Conservation (phyloP, 2,113 vertebrate species). For the Malurus cyaneus region DNA sequence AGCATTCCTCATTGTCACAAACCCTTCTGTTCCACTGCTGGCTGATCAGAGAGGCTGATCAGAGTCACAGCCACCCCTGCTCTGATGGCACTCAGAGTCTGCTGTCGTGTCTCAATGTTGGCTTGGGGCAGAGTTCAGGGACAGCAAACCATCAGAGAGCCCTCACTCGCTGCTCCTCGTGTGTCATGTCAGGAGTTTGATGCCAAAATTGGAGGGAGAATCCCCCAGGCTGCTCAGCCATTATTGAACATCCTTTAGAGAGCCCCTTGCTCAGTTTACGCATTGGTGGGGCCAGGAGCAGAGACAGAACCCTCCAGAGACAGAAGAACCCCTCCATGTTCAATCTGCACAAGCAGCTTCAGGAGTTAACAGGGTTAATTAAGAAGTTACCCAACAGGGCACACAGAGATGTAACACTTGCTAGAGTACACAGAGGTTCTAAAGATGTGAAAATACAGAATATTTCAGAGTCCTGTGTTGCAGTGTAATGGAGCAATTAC, state of each 20-base stretch:
- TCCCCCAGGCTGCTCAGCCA: not conserved
- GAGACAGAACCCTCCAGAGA: not conserved
- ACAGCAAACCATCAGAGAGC: not conserved
- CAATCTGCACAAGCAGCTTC: not conserved
- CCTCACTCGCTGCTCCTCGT: not conserved
- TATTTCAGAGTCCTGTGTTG: not conserved
- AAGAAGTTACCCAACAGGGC: not conserved
- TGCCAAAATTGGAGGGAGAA: not conserved
- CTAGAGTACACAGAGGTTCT: not conserved
- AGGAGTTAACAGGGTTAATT: not conserved
- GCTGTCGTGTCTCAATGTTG: not conserved
- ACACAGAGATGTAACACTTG: not conserved
- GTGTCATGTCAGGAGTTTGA: not conserved
- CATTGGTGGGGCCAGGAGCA: not conserved
- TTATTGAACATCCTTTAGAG: not conserved
- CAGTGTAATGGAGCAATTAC: not conserved
- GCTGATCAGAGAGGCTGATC: not conserved
- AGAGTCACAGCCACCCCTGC: not conserved
- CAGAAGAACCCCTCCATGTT: not conserved
- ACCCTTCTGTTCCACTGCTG: not conserved
- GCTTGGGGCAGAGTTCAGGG: not conserved
- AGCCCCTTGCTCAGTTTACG: not conserved
- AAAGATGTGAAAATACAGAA: not conserved
- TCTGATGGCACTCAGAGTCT: not conserved
- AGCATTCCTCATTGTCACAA: not conserved